A percentile compares a stretch with the other conserved stretches of the same genome.
These are phyloP conservation scores for Verasper variegatus DNA, from an alignment of 2,113 vertebrate genomes.

Conservation along the genomic window DNA sequence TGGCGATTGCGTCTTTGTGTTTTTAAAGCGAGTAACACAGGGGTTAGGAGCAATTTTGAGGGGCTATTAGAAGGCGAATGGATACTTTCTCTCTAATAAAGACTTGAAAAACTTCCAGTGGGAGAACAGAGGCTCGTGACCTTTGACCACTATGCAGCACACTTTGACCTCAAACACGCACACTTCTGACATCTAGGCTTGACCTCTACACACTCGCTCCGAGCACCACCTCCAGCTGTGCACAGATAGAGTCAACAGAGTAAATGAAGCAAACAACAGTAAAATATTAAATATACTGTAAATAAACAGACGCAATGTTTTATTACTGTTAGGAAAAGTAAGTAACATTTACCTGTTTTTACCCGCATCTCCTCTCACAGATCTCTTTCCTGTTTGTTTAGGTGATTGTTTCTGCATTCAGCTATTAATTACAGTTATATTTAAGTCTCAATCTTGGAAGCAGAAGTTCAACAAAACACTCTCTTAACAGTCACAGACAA, in stretches of 20 bases:
- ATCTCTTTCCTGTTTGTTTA: too few species aligned
- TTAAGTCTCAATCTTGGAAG: too few species aligned
- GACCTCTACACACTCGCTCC: background rate
- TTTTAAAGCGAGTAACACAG: background rate
- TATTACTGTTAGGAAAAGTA: background rate
- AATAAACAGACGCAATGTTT: background rate
- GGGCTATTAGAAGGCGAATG: background rate
- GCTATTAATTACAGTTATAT: too few species aligned
- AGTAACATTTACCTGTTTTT: background rate
- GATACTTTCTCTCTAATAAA: background rate
- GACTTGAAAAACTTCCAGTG: background rate
- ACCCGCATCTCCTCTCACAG: too few species aligned
- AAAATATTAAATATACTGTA: background rate
- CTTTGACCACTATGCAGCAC: background rate
- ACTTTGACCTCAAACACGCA: conserved; percentile 18
- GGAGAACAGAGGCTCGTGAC: conserved; percentile 1
- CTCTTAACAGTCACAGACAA: too few species aligned
- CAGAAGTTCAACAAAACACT: too few species aligned
- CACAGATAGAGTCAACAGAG: too few species aligned
- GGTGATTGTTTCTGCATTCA: too few species aligned
- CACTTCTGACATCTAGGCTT: conserved; percentile 12
- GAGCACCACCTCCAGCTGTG: background rate
- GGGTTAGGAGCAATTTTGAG: conserved; percentile 6
- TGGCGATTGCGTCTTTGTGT: too few species aligned
- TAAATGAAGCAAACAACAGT: too few species aligned